phyloP scores from a whole-genome alignment of 1,140 invertebrate species.

The Wasmannia auropunctata region DNA sequence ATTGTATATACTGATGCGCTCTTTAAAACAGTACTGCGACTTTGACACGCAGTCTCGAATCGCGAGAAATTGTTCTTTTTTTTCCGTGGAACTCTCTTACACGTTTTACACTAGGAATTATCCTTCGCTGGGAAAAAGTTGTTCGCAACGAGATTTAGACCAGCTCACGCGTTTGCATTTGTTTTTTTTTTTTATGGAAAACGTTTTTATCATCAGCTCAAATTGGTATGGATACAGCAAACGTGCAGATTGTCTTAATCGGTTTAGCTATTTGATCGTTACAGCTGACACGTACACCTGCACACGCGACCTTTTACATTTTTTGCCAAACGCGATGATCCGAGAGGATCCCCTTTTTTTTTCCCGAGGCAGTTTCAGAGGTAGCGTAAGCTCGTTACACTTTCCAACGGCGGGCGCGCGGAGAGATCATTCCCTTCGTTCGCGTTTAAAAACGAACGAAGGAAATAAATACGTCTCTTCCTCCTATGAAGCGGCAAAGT shows the following conservation, averaged over 20 bases:
- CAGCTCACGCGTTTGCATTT: not conserved
- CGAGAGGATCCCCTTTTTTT: conserved; percentile 2
- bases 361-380: not conserved
- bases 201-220: conserved; percentile 22
- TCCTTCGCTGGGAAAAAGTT: not conserved
- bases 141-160: not conserved
- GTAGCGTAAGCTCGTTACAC: conserved; percentile 29
- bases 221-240: conserved; percentile 27
- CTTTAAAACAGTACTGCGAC: not conserved
- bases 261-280: conserved; percentile 39
- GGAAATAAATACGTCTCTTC: conserved; percentile 18
- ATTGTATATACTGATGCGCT: not conserved
- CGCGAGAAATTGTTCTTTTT: not conserved
- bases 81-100: not conserved
- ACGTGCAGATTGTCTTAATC: conserved; percentile 26
- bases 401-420: not conserved
- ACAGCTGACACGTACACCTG: conserved; percentile 1
- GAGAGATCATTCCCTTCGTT: conserved; percentile 17
- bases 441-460: not conserved
- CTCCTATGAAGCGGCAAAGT: not conserved
- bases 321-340: conserved; percentile 38
- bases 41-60: not conserved
- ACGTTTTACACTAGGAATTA: not conserved
- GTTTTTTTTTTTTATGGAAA: conserved; percentile 17
- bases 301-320: conserved; percentile 12